A percentile compares a stretch with the other conserved stretches of the same genome.
phyloP scores from a whole-genome alignment of 2,113 vertebrate species.

The Notiomystis cincta region DNA sequence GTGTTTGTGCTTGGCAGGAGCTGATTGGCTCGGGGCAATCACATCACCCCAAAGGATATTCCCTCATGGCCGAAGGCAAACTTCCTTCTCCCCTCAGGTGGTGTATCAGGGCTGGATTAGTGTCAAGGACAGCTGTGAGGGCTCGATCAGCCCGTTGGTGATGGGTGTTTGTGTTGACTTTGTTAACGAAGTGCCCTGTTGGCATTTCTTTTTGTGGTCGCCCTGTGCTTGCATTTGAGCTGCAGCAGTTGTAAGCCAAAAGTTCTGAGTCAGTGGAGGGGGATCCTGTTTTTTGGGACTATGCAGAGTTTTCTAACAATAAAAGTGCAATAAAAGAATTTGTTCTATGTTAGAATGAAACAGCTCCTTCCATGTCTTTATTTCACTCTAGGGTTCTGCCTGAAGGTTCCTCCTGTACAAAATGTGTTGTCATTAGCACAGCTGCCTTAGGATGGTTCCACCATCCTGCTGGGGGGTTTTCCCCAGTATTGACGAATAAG shows the following conservation, averaged over 20 bases:
- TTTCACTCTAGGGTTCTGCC: neutral
- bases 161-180: neutral
- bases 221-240: neutral
- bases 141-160: neutral
- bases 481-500: neutral
- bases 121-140: fast-evolving
- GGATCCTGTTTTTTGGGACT: constrained; percentile 27
- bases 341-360: constrained; percentile 66
- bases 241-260: neutral
- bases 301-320: constrained; percentile 69
- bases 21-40: neutral
- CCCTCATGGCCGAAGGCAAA: fast-evolving
- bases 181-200: neutral
- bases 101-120: neutral
- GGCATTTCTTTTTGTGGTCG: neutral
- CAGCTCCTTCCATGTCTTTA: neutral
- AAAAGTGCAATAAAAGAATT: constrained; percentile 81
- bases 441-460: neutral
- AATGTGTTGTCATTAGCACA: neutral
- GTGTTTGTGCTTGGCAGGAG: neutral
- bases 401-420: neutral
- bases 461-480: fast-evolving
- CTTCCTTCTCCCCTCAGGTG: neutral
- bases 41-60: neutral
- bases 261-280: neutral